phyloP scores from a whole-genome alignment of 1,140 invertebrate genomes.

The Anastrepha obliqua region DNA sequence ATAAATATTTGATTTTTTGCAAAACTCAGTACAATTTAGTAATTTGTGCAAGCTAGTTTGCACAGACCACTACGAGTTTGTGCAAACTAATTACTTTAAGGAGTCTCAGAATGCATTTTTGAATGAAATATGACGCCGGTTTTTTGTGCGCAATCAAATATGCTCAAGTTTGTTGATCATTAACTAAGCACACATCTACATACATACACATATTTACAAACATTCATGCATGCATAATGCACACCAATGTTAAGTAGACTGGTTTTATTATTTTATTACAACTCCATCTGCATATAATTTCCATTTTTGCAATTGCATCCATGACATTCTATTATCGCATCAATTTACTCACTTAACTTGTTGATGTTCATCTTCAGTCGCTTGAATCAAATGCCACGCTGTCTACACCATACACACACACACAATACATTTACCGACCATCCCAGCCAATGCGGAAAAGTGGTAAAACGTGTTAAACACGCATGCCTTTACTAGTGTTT shows the following conservation, averaged over 20 bases:
- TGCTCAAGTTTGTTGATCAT: no score
- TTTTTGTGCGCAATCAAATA: no score
- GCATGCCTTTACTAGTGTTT: neutral
- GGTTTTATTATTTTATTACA: neutral
- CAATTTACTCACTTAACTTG: conserved; percentile 1
- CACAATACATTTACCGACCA: neutral
- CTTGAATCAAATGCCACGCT: neutral
- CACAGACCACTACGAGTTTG: neutral
- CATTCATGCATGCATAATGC: neutral
- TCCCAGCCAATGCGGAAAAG: conserved; percentile 26
- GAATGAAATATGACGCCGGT: no score
- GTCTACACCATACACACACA: neutral
- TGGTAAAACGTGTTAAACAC: conserved; percentile 18
- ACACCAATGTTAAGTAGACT: neutral
- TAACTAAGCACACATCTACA: no score
- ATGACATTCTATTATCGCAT: neutral
- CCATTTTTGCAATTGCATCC: neutral
- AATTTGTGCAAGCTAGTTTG: neutral
- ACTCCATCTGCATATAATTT: neutral
- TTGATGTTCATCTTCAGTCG: neutral
- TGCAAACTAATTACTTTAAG: no score
- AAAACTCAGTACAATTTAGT: neutral
- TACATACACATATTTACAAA: neutral
- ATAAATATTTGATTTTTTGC: neutral
- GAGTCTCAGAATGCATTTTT: no score